phyloP scores from a whole-genome alignment of 1,140 invertebrate species.

The Diorhabda carinulata region DNA sequence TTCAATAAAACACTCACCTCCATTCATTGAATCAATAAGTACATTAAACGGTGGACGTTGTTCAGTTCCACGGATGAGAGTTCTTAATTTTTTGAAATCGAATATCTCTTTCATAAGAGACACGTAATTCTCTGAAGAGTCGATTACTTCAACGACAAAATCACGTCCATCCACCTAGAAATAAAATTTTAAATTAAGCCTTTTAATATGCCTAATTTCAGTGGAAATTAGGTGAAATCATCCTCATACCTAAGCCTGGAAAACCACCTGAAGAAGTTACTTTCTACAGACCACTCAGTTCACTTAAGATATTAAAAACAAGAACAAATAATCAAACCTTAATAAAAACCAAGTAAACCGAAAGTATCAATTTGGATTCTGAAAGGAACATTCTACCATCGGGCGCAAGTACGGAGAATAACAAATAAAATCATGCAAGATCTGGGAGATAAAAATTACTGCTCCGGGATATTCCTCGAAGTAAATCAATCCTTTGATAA shows the following conservation, averaged over 20 bases:
- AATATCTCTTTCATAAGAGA: conserved; percentile 95
- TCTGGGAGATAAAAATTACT: no score
- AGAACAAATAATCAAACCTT: background rate
- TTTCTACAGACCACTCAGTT: background rate
- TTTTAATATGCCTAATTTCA: background rate
- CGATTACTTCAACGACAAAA: conserved; percentile 88
- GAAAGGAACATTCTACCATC: no score
- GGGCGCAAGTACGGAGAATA: no score
- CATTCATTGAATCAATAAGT: conserved; percentile 91
- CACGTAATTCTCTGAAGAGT: conserved; percentile 88
- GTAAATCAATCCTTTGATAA: no score
- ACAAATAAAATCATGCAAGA: no score
- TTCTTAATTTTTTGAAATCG: conserved; percentile 82
- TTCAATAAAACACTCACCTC: conserved; percentile 59
- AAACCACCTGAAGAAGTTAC: no score
- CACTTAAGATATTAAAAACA: background rate
- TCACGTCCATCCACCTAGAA: conserved; percentile 64
- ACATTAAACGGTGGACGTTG: conserved; percentile 72
- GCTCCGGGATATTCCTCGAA: no score
- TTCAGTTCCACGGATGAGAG: conserved; percentile 66
- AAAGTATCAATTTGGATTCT: no score
- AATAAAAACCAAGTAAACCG: no score
- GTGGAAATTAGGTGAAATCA: no score
- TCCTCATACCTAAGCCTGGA: no score
- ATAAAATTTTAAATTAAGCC: background rate